Evolutionary conservation across 1,140 invertebrate species (phyloP), one percentile per base, ranked within the genome.

Genomic region (Lepidurus couesii): DNA sequence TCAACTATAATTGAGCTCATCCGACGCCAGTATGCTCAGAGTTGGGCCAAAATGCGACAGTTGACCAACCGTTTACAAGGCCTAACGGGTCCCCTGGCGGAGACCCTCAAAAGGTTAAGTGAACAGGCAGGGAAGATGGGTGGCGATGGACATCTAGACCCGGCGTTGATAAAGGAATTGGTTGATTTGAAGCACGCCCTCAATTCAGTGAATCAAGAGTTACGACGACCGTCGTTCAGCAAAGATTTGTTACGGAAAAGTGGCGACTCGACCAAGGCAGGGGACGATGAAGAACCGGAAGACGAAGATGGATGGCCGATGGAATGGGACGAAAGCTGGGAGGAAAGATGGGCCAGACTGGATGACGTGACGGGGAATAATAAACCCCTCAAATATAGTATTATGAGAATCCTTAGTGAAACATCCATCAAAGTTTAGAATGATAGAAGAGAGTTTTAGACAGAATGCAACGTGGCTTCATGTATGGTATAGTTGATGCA

Each of bases 1-100:
- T 95, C 95, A 1, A 98, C 96, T 80, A 96, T 97, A 81, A 97
- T 97, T 82, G 95, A 97, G 85, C 85, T 95, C 79, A 92, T 95
- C 45, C 86, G 93, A 76, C 86, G 91, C 77, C 93, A 95, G 83
- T 95, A 95, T 84, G 92, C 92, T 9, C 90, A 92, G 81, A 93
- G 92, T 78, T 95, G 93, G 93, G 88, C 90, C 82, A 90, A 91
- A 82, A 85, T 86, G 84, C 82, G 84, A 79, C 84, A 85, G 77
- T 80, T 84, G 7, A 83, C 83, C 7, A 80, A 81, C 26, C 78
- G 82, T 44, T 84, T 95, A 42, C 90, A 93, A 84, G 82, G 91
- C 34, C 85, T 94, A 10, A 90, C 91, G 1, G 92, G 92, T 47
- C 92, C 92, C 8, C 85, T 95, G 80, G 91, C 92, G 3, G 93